Evolutionary conservation across 2,888 invertebrate species (phyloP).

Genomic region (Lissocephala sabroskyi): DNA sequence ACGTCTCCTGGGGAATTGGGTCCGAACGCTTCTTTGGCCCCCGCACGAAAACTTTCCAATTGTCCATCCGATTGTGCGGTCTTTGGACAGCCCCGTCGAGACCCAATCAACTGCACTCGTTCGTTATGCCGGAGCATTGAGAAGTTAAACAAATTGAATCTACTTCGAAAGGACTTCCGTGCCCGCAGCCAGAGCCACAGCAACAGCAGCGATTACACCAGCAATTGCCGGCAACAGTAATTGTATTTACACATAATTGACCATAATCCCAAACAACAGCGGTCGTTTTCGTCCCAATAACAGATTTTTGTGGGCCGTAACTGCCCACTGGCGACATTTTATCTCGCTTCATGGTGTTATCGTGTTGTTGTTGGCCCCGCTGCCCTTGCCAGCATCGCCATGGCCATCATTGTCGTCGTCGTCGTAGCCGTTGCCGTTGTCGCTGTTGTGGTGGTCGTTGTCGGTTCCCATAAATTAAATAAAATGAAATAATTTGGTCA

Average conservation of each 20-base stretch:
- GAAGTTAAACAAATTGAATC: no score
- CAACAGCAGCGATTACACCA: slow-evolving; percentile 7
- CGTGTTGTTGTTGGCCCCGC: slow-evolving; percentile 15
- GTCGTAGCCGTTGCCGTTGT: slow-evolving; percentile 17
- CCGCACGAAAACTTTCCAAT: no score
- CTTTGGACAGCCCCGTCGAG: no score
- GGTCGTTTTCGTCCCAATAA: slow-evolving; percentile 4
- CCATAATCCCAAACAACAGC: slow-evolving; percentile 54
- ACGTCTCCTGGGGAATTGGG: no score
- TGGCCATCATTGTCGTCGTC: slow-evolving; percentile 4
- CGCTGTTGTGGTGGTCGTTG: slow-evolving; percentile 1
- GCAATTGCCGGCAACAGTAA: slow-evolving; percentile 43
- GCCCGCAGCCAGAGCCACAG: slow-evolving; percentile 14
- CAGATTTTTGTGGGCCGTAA: slow-evolving; percentile 39
- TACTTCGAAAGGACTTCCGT: slow-evolving; percentile 7
- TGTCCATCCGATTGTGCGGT: no score
- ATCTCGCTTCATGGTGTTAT: slow-evolving; percentile 23
- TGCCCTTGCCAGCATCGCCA: neutral
- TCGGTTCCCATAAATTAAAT: slow-evolving; percentile 35
- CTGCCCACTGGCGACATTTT: slow-evolving; percentile 47
- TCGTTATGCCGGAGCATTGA: no score
- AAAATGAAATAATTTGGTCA: slow-evolving; percentile 38
- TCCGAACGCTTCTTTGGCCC: no score
- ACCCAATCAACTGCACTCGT: no score
- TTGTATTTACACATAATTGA: slow-evolving; percentile 66